These are phyloP conservation scores for Andricus curvator DNA, from an alignment of 2,888 invertebrate genomes.

Conservation along the genomic window DNA sequence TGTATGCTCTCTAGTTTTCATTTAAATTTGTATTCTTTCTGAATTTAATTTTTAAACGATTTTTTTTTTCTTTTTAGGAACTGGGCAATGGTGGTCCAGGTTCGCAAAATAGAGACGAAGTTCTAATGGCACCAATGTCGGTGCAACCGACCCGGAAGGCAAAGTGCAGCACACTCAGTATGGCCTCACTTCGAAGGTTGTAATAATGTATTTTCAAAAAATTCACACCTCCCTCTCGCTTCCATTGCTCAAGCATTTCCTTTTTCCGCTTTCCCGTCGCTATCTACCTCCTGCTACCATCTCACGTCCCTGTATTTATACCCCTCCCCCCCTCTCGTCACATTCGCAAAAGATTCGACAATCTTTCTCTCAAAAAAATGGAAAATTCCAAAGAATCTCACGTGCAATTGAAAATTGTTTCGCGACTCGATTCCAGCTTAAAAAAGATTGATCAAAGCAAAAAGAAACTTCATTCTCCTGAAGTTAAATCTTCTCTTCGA, in stretches of 20 bases:
- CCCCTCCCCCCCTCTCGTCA: background rate
- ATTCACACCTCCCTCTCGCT: conserved; percentile 47
- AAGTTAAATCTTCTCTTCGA: conserved; percentile 12
- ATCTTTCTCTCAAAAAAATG: background rate
- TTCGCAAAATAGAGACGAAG: conserved; percentile 81
- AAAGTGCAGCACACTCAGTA: conserved; percentile 83
- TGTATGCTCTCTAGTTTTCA: too few species aligned
- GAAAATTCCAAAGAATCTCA: conserved; percentile 12
- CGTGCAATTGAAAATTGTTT: background rate
- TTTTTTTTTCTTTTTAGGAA: conserved; percentile 82
- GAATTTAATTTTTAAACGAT: too few species aligned
- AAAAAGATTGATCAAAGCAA: background rate
- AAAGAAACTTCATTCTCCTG: conserved; percentile 11
- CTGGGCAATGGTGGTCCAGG: conserved; percentile 82
- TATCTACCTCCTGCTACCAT: background rate
- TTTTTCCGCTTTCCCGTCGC: conserved; percentile 1
- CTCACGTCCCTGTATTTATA: background rate
- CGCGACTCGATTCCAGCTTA: background rate
- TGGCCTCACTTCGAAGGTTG: conserved; percentile 86
- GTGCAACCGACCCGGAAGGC: conserved; percentile 92
- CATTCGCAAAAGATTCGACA: conserved; percentile 19
- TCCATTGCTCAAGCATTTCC: conserved; percentile 27
- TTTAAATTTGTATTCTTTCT: too few species aligned
- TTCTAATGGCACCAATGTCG: conserved; percentile 88
- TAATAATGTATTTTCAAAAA: conserved; percentile 71